Conservation (phyloP, 2,888 invertebrate species). For the Campopleginae sp. region DNA sequence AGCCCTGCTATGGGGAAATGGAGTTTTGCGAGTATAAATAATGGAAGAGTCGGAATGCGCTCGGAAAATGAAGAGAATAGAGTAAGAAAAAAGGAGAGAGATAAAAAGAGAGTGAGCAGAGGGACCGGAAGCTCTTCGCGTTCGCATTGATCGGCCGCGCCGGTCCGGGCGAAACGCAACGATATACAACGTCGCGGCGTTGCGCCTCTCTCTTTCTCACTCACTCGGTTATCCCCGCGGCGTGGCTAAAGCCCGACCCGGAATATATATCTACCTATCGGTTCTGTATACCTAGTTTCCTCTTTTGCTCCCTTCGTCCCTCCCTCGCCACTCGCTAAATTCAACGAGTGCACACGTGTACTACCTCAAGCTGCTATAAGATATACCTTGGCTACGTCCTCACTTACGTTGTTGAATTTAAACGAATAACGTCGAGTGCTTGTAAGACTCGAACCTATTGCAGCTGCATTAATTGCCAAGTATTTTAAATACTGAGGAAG, state of each 20-base stretch:
- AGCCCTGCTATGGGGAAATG: background rate
- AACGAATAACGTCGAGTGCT: background rate
- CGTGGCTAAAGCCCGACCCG: slow-evolving; percentile 52
- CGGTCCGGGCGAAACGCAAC: slow-evolving; percentile 68
- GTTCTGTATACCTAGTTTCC: slow-evolving; percentile 25
- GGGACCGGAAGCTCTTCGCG: slow-evolving; percentile 67
- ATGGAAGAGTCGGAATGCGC: background rate
- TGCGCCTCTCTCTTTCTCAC: slow-evolving; percentile 55
- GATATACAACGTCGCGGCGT: slow-evolving; percentile 66
- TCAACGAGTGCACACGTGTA: slow-evolving; percentile 44
- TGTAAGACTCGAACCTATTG: background rate
- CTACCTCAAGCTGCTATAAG: slow-evolving; percentile 21
- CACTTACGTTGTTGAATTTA: background rate
- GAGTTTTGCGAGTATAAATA: background rate
- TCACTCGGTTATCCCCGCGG: slow-evolving; percentile 10
- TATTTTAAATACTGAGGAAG: slow-evolving; percentile 4
- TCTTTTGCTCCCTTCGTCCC: slow-evolving; percentile 12
- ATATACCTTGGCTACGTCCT: slow-evolving; percentile 10
- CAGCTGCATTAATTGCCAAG: slow-evolving; percentile 19
- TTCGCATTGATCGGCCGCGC: slow-evolving; percentile 67
- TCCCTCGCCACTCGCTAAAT: slow-evolving; percentile 12
- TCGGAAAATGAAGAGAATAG: slow-evolving; percentile 15
- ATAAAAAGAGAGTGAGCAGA: slow-evolving; percentile 19
- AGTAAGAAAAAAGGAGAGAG: slow-evolving; percentile 20
- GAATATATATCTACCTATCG: slow-evolving; percentile 29